These are phyloP conservation scores for Timandra comae DNA, from an alignment of 2,888 invertebrate species.

Conservation along the genomic window DNA sequence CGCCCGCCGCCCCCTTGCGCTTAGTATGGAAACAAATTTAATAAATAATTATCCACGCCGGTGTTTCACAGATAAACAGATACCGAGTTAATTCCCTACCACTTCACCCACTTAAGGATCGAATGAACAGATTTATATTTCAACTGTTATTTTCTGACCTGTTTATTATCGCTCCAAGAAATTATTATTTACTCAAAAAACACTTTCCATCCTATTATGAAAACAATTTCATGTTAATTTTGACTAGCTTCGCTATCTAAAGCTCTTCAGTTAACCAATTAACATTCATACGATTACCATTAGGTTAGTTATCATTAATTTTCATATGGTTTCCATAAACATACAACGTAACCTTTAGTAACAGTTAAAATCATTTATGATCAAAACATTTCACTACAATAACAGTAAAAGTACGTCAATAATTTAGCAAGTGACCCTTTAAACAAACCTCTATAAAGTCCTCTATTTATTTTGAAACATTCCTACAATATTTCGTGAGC, in stretches of 20 bases:
- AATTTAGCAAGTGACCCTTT: conserved; percentile 5
- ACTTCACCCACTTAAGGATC: conserved; percentile 16
- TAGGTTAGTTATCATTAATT: too few relatives aligned
- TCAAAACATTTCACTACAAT: too few relatives aligned
- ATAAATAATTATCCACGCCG: conserved; percentile 62
- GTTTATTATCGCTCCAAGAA: too few relatives aligned
- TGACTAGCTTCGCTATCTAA: too few relatives aligned
- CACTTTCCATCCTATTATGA: too few relatives aligned
- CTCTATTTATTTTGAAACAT: conserved; percentile 1
- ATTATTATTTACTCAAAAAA: too few relatives aligned
- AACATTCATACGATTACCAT: too few relatives aligned
- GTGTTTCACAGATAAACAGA: conserved; percentile 46
- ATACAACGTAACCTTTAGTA: background rate
- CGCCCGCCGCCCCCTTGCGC: conserved; percentile 10
- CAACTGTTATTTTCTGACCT: conserved; percentile 5
- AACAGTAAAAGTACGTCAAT: conserved; percentile 2
- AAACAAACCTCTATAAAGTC: conserved; percentile 4
- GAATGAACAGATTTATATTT: conserved; percentile 11
- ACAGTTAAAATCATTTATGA: too few relatives aligned
- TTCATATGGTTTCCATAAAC: background rate
- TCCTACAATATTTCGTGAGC: conserved; percentile 13
- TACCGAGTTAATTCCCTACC: conserved; percentile 45
- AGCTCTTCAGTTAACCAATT: too few relatives aligned
- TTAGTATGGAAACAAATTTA: conserved; percentile 59
- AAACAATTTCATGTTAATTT: too few relatives aligned